Base-by-base conservation (phyloP, 1,140 invertebrate species). In the Euura lappo region DNA sequence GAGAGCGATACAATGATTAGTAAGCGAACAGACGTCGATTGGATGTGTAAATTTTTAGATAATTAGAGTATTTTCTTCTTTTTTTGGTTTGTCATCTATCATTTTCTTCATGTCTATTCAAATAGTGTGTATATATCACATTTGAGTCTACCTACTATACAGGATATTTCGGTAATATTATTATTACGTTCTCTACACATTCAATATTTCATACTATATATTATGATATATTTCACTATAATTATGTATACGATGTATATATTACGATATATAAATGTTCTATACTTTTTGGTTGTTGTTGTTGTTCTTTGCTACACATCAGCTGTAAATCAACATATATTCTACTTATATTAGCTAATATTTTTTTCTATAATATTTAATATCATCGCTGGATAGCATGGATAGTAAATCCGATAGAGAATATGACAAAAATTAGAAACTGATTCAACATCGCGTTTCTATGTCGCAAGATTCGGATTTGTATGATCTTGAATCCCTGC, bases 1-100 rank as follows among this genome's bases (percentile, higher is more conserved):
- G 28, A 28, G 28, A 28, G 28, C 28, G 28, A 28, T 28, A 28
- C 28, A 28, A 28, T 28, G 28, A 28, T 28, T 28, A 60, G 51
- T 60, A 28, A 28, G 28, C 28, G 28, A 28, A 60, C 13, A 60
- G 51, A 60, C 51, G 51, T 6, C 8, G 51, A 60, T 60, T 3
- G 6, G 51, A 60, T 60, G 75, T 79, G 76, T 79, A 82, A 80
- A 79, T 70, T 77, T 68, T 78, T 80, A 80, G 78, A 80, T 76
- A 82, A 60, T 28, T 28, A 28, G 80, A 81, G 71, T 80, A 77
- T 44, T 73, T 70, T 69, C 74, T 73, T 72, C 51, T 60, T 60
- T 60, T 60, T n/a, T 60, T 60, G 8, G 8, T 6, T 60, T 60
- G 10, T 60, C 51, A n/a, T 60, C 28, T 60, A 28, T 28, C 0